Evolutionary conservation across 92 coral and sea anemone genomes (phyloP), one percentile per base, ranked within the genome.

Genomic region (Paragorgia papillata): DNA sequence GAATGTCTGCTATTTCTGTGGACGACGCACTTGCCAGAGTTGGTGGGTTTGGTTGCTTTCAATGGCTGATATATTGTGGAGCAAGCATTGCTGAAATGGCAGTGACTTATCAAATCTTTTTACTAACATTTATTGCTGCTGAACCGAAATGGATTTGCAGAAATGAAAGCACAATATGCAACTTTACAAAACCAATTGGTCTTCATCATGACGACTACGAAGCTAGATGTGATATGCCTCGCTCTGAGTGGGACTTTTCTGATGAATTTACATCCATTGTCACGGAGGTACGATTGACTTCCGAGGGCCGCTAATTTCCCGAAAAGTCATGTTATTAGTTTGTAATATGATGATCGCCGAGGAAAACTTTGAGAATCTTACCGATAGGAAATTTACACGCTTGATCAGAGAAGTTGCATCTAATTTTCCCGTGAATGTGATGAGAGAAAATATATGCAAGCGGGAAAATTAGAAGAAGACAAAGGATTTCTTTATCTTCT

Each of bases 211-310:
- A 68, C 29, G 35, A 68, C 10, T 68, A 68, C n/a, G 4, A 68
- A 1, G 59, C 57, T 1, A 44, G 75, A 13, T 68, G 75, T 28
- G 75, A 68, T 46, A 68, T 68, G 75, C 57, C 75, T 18, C 21
- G 75, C 24, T 68, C 75, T 20, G 75, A 68, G 24, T 68, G 75
- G 75, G 32, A 18, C 19, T 68, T 68, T 68, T 22, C 75, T 0
- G 75, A 68, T 49, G 75, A 68, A 24, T 68, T 68, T 49, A 68
- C 75, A 32, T 68, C 75, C 30, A 68, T 68, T 22, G 75, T 68
- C 3, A 68, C 75, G 0, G 75, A 68, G 75, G 75, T 68, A 43
- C 0, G 75, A 20, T 15, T 46, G 53, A 7, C n/a, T n/a, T 46
- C n/a, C 7, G 12, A 15, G 7, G n/a, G 15, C 14, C 2, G 53